Conservation (phyloP, 2,113 vertebrate species). For the Sprattus sprattus region DNA sequence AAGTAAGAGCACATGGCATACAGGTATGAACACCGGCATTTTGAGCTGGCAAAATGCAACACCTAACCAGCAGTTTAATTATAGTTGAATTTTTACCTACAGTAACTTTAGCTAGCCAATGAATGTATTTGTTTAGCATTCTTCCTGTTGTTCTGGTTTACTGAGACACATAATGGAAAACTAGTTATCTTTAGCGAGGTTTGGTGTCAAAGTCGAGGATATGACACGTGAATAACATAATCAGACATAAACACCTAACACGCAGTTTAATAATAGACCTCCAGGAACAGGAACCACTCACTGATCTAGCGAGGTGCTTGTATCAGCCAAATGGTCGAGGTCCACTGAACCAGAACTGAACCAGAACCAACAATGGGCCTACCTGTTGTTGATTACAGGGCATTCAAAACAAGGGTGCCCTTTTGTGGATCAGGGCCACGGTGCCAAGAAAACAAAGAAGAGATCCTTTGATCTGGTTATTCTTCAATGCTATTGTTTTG, state of each 20-base stretch:
- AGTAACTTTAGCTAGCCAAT: background rate
- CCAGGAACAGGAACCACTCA: conserved; percentile 22
- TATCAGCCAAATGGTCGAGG: conserved; percentile 35
- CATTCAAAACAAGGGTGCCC: conserved; percentile 8
- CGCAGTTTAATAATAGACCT: no score
- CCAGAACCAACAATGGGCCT: conserved; percentile 22
- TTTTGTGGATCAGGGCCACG: background rate
- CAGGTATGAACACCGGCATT: background rate
- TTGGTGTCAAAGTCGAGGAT: background rate
- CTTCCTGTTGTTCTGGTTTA: background rate
- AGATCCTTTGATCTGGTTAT: conserved; percentile 25
- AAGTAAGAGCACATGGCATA: background rate
- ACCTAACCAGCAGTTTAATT: background rate
- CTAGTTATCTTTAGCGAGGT: background rate
- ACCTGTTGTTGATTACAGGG: conserved; percentile 46
- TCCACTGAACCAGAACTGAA: conserved; percentile 41
- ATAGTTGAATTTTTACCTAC: background rate
- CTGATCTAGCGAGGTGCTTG: conserved; percentile 20
- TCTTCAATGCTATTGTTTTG: background rate
- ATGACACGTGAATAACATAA: background rate
- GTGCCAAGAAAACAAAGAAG: background rate
- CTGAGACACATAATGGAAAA: background rate
- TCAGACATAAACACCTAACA: no score
- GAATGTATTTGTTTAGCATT: background rate
- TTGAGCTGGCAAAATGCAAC: background rate